Base-by-base conservation (phyloP, 2,888 invertebrate genomes). In the Lydus trimaculatus region DNA sequence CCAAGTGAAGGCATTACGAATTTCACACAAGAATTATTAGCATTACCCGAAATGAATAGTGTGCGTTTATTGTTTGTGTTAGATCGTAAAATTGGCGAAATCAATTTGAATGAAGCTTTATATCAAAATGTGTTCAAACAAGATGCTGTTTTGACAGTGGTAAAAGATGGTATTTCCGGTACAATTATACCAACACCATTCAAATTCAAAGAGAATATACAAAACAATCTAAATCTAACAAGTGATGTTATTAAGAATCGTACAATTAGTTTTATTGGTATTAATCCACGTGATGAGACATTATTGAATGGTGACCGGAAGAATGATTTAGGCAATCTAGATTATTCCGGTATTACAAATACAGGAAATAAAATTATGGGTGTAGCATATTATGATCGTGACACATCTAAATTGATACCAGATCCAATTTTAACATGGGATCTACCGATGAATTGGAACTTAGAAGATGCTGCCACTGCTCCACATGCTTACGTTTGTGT, bases 101-200 rank as follows among this genome's bases (percentile, higher is more conserved):
- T 94, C 74, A 89, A 90, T 72, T 84, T 90, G 2, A 86, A 89
- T 9, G 82, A 90, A 80, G 87, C 90, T 5, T 86, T 92, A 58
- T 93, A 92, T 81, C 86, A 88, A 58, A 85, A 88, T 5, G 91
- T 93, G 72, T 83, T 92, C 7, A 87, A 89, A 31, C 89, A 92
- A 76, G 94, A 96, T 82, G 84, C 98, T 71, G 90, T 91, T 2
- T 85, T 95, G 61, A 96, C 96, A 80, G 90, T 98, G 31, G 89
- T 89, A 69, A 89, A 90, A 76, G 87, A 91, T 78, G 90, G 84
- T 4, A 63, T 63, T 6, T 68, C 79, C 60, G 78, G 78, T 56
- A 77, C 79, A 6, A 80, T 81, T 59, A 25, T 83, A 6, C 76
- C 82, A 5, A 72, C 81, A 48, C 79, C 82, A 1, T 67, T 80